Evolutionary conservation across 1,140 invertebrate species (phyloP).

Genomic region (Ips nitidus): DNA sequence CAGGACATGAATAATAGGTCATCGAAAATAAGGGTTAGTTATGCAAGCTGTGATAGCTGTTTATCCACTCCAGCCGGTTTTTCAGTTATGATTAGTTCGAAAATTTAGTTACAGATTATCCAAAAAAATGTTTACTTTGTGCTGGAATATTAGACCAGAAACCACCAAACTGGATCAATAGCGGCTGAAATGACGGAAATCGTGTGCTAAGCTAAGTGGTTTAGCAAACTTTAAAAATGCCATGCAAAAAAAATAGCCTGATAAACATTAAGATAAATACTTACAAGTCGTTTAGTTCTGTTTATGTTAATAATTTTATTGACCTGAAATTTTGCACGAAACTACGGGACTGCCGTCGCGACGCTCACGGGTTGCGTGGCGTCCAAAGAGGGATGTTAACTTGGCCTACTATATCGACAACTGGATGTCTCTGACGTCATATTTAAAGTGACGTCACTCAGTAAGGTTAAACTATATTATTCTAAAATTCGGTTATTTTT

Average conservation of each 20-base stretch:
- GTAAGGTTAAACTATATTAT: too few species aligned
- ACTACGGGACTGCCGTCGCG: conserved; percentile 11
- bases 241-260: background rate
- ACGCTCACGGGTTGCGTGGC: conserved; percentile 14
- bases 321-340: conserved; percentile 14
- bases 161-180: background rate
- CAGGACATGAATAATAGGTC: too few species aligned
- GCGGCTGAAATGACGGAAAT: background rate
- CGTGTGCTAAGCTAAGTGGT: background rate
- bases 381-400: background rate
- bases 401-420: too few species aligned
- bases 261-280: conserved; percentile 13
- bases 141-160: background rate
- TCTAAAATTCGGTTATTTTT: too few species aligned
- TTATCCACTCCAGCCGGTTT: too few species aligned
- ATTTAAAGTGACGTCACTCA: too few species aligned
- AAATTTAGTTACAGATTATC: background rate
- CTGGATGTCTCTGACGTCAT: too few species aligned
- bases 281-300: conserved; percentile 13
- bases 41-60: too few species aligned
- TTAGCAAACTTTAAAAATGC: conserved; percentile 7
- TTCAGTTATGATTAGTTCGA: background rate
- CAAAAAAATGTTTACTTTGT: background rate
- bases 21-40: too few species aligned
- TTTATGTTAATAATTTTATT: conserved; percentile 23